A percentile compares a stretch with the other conserved stretches of the same genome.
These are phyloP conservation scores for Catamblyrhynchus diadema DNA, from an alignment of 2,797 vertebrate genomes.

Conservation along the genomic window DNA sequence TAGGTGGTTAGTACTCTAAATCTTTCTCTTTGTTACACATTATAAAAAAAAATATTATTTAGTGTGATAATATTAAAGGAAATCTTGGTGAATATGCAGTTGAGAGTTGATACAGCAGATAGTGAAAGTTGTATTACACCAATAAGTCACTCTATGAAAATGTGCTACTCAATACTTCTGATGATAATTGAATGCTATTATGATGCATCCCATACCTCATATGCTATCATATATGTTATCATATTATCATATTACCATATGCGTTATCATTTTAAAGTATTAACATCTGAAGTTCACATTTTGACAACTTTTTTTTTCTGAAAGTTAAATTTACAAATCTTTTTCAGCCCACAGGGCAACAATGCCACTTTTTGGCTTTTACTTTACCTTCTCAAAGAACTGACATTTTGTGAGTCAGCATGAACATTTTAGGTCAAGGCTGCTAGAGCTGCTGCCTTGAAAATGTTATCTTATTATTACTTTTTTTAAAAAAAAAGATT, in stretches of 20 bases:
- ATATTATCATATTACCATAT: not conserved
- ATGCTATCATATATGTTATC: not conserved
- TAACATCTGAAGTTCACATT: not conserved
- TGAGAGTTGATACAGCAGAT: not conserved
- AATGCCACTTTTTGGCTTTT: not conserved
- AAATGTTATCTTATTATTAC: not conserved
- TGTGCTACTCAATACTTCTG: not conserved
- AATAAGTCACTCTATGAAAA: not conserved
- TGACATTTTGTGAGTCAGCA: not conserved
- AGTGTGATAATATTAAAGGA: not conserved
- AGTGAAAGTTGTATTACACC: not conserved
- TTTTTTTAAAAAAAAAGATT: not conserved
- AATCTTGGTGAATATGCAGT: not conserved
- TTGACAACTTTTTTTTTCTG: not conserved
- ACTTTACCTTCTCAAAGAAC: not conserved
- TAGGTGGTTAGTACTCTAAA: not conserved
- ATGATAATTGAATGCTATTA: not conserved
- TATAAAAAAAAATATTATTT: not conserved
- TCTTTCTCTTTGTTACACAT: not conserved
- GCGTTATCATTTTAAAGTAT: not conserved
- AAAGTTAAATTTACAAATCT: not conserved
- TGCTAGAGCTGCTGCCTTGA: not conserved
- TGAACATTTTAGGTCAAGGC: not conserved
- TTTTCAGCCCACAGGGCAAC: not conserved
- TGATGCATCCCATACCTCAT: not conserved